Conservation (phyloP, 2,113 vertebrate genomes). For the Mixornis gularis region DNA sequence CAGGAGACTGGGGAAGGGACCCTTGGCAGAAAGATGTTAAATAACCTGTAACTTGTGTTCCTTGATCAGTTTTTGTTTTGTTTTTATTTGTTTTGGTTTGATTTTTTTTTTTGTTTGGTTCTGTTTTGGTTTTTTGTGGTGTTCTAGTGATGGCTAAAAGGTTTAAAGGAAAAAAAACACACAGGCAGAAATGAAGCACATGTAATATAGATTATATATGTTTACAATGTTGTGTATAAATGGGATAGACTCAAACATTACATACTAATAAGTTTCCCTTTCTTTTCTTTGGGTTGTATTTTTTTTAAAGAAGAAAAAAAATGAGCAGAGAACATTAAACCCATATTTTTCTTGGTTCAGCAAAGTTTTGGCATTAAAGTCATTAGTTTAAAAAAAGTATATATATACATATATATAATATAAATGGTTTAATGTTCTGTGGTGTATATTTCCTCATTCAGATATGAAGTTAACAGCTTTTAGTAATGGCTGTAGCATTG, state of each 20-base stretch:
- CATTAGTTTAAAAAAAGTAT: conserved; percentile 72
- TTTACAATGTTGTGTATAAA: conserved; percentile 99
- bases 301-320: conserved; percentile 66
- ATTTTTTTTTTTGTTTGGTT: conserved; percentile 18
- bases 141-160: conserved; percentile 76
- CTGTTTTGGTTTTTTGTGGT: conserved; percentile 55
- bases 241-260: conserved; percentile 84
- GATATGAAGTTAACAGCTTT: conserved; percentile 77
- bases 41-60: conserved; percentile 64
- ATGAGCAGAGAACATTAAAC: conserved; percentile 72
- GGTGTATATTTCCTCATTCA: conserved; percentile 90
- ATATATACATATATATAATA: conserved; percentile 74
- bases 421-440: conserved; percentile 86
- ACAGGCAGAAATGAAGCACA: conserved; percentile 93
- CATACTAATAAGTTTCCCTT: conserved; percentile 84
- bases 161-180: conserved; percentile 72
- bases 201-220: conserved; percentile 99
- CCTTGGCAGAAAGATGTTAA: conserved; percentile 50
- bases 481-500: conserved; percentile 69
- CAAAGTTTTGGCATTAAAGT: conserved; percentile 73
- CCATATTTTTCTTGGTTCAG: conserved; percentile 74
- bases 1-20: conserved; percentile 57
- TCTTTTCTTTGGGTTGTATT: conserved; percentile 60
- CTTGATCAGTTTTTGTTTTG: conserved; percentile 40
- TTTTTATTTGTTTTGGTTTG: conserved; percentile 33